Percentiles rank a stretch among this genome's conserved stretches.
phyloP scores from a whole-genome alignment of 2,797 vertebrate genomes.

The Anabas testudineus region DNA sequence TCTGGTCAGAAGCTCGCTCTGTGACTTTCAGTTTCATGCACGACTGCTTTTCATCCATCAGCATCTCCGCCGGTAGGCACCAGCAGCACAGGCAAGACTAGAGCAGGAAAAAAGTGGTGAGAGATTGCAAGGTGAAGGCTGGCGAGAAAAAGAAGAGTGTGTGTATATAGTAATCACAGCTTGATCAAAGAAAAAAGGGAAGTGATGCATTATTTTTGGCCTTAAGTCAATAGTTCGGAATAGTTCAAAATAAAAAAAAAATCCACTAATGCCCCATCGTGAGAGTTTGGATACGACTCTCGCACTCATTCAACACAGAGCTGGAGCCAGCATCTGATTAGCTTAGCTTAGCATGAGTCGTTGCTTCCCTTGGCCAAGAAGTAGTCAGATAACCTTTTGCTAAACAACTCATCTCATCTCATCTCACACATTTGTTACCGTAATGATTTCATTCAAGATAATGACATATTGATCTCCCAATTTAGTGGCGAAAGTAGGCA shows the following conservation, averaged over 20 bases:
- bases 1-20: conserved; percentile 91
- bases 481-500: too few species aligned
- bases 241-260: too few species aligned
- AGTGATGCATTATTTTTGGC: not conserved
- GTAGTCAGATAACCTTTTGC: not conserved
- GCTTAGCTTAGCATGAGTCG: too few species aligned
- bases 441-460: not conserved
- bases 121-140: not conserved
- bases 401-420: too few species aligned
- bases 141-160: not conserved
- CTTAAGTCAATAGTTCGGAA: not conserved
- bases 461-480: not conserved
- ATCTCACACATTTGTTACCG: not conserved
- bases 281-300: too few species aligned
- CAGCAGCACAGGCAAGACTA: conserved; percentile 97
- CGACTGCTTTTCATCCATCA: conserved; percentile 94
- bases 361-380: not conserved
- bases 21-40: conserved; percentile 95
- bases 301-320: too few species aligned
- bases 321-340: too few species aligned
- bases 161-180: not conserved
- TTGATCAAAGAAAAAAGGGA: not conserved
- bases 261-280: too few species aligned
- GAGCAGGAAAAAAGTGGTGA: conserved; percentile 3
- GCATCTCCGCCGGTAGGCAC: conserved; percentile 92